Evolutionary conservation across 2,888 invertebrate genomes (phyloP).

Genomic region (Eupithecia dodoneata): DNA sequence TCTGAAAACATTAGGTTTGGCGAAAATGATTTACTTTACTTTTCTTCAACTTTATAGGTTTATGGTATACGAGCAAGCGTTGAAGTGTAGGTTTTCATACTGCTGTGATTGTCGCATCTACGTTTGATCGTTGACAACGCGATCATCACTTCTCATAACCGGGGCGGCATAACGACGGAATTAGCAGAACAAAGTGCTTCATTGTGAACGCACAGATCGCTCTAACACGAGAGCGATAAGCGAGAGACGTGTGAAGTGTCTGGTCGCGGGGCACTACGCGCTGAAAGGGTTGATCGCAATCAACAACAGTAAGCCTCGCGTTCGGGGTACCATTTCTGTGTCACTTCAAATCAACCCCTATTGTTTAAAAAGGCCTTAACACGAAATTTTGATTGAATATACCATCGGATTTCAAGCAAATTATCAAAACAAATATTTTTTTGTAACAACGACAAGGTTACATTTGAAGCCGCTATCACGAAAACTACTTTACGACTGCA

Average conservation of each 20-base stretch:
- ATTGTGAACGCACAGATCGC: constrained; percentile 44
- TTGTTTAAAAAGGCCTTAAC: constrained; percentile 14
- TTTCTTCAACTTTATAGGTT: background rate
- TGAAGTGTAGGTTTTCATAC: background rate
- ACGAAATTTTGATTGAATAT: background rate
- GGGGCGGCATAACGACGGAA: constrained; percentile 29
- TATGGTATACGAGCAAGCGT: background rate
- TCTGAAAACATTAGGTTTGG: constrained; percentile 22
- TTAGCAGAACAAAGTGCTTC: constrained; percentile 36
- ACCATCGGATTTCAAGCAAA: background rate
- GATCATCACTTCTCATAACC: constrained; percentile 30
- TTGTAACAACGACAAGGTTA: background rate
- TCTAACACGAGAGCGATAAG: constrained; percentile 37
- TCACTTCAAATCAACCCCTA: constrained; percentile 12
- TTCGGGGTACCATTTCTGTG: constrained; percentile 28
- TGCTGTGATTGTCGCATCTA: constrained; percentile 13
- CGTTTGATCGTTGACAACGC: constrained; percentile 18
- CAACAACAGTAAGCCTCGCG: constrained; percentile 45
- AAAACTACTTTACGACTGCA: constrained; percentile 1
- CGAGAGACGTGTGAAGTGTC: constrained; percentile 45
- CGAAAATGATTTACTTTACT: constrained; percentile 14
- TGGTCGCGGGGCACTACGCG: constrained; percentile 41
- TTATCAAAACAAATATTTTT: background rate
- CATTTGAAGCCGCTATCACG: background rate
- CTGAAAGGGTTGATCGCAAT: constrained; percentile 46